Conservation (phyloP, 2,888 invertebrate genomes). For the Epistrophe eligans region DNA sequence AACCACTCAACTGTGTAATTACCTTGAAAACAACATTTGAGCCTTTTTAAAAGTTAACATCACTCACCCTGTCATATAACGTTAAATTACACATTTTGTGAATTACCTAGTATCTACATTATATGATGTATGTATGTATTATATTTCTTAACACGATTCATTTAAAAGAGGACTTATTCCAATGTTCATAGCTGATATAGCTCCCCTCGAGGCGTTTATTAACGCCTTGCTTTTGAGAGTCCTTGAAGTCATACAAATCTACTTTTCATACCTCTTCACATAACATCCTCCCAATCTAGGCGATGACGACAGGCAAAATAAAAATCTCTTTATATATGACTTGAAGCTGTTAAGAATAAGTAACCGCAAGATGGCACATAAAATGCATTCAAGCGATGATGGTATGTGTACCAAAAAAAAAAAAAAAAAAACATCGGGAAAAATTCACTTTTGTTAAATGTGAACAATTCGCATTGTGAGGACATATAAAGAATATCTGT, state of each 20-base stretch:
- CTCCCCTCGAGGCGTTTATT: constrained; percentile 42
- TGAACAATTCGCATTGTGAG: constrained; percentile 38
- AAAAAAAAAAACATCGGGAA: neutral
- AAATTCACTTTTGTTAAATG: constrained; percentile 26
- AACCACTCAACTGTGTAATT: neutral
- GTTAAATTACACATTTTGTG: neutral
- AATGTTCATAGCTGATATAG: constrained; percentile 7
- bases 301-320: constrained; percentile 28
- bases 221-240: constrained; percentile 33
- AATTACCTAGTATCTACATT: neutral
- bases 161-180: neutral
- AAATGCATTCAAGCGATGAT: neutral
- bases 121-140: too few species aligned
- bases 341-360: neutral
- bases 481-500: constrained; percentile 16
- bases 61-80: neutral
- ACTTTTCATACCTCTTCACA: constrained; percentile 45
- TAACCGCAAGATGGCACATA: constrained; percentile 42
- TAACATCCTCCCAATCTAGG: constrained; percentile 26
- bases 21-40: neutral
- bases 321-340: constrained; percentile 14
- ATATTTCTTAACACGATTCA: constrained; percentile 25
- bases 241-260: constrained; percentile 45
- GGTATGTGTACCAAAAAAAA: neutral
- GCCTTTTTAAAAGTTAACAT: neutral